Evolutionary conservation across 2,113 vertebrate genomes (phyloP).

Genomic region (Felis chaus): DNA sequence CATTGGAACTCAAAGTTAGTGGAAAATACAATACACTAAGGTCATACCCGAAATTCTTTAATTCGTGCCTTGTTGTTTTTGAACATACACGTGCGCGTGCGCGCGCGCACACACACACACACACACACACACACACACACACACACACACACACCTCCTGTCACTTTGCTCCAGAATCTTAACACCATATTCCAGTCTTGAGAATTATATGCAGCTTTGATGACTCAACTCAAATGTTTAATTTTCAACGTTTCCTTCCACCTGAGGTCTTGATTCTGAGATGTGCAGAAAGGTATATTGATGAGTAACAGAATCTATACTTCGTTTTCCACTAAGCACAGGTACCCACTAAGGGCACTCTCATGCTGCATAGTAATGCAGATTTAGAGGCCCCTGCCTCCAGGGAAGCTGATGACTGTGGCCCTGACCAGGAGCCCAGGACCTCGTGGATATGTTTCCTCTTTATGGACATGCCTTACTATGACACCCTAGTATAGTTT

Average conservation of each 20-base stretch:
- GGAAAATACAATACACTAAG: neutral
- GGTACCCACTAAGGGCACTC: neutral
- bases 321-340: neutral
- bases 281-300: neutral
- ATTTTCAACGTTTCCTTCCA: neutral
- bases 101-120: no score
- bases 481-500: neutral
- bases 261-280: neutral
- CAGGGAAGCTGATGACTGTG: neutral
- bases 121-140: neutral
- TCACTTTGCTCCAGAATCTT: neutral
- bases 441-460: neutral
- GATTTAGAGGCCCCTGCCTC: neutral
- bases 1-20: neutral
- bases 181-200: neutral
- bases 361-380: neutral
- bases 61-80: neutral
- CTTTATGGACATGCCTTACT: neutral
- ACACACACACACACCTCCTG: neutral
- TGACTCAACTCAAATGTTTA: neutral
- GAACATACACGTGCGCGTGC: neutral
- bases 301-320: neutral
- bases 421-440: neutral
- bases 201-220: neutral
- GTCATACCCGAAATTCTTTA: neutral